Evolutionary conservation across 2,797 vertebrate genomes (phyloP), one percentile per base, ranked within the genome.

Genomic region (Eulemur mongoz): DNA sequence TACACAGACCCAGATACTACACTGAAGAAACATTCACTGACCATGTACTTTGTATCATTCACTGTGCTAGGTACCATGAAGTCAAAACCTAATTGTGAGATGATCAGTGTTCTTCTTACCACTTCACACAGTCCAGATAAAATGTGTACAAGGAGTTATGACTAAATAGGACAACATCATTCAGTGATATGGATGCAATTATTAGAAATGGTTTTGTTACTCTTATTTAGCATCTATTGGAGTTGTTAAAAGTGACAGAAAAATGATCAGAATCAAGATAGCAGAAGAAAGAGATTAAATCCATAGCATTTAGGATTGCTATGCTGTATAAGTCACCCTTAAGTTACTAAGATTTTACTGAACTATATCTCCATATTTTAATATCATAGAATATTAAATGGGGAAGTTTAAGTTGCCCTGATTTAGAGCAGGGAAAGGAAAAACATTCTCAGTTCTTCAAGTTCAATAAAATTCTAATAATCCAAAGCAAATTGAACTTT

Each of bases 401-500:
- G 13, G 50, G 80, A 94, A 52, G 11, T 89, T 69, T 69, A 48
- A 95, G 40, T 32, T 52, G 15, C 7, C 13, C 9, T 35, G 40
- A 90, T 57, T 63, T 96, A 84, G 57, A 32, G n/a, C 40, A 40
- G 7, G 32, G 14, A 88, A 96, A 92, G 35, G 30, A 76, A 92
- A 97, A 86, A 70, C 25, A 93, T 89, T 92, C 91, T 93, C 65
- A 84, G 59, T 94, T 96, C 65, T 89, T 92, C 10, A 93, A 82
- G 38, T 93, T 91, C 38, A 91, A 69, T 82, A 79, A 91, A 91
- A 95, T 93, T 85, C 59, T 93, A 96, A 91, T 91, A 96, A 98
- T 95, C 75, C 5, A 87, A 95, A 98, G 92, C 81, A 95, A 72
- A 90, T 89, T 93, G 27, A 96, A 94, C 0, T 32, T 48, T 92